Base-by-base conservation (phyloP, 2,797 vertebrate genomes). In the Graptemys geographica region DNA sequence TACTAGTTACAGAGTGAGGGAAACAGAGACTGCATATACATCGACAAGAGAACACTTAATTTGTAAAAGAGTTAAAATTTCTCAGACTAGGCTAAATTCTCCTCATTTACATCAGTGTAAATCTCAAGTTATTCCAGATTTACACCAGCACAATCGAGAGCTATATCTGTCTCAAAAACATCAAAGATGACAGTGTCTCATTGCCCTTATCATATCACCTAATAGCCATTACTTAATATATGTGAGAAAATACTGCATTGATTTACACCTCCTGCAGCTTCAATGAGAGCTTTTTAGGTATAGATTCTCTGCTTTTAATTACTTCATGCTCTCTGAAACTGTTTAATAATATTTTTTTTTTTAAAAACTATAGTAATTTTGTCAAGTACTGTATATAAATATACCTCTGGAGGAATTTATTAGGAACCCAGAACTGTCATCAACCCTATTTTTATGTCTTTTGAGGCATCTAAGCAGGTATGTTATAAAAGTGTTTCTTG, bases 401-500 rank as follows among this genome's bases (percentile, higher is more conserved):
- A 15, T 79, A 74, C 72, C 81, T 89, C 83, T 49, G 62, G 85
- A 84, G 56, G 44, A 56, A 69, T 90, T 76, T 95, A 52, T 79
- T 86, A 83, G 78, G 57, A 81, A 81, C 16, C 57, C 9, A 88
- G 28, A 62, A 76, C 72, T 93, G 83, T 59, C 83, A 80, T 89
- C 53, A 65, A 92, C 51, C 55, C 12, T 47, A 55, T 5, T n/a
- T 83, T 56, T 93, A 81, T 72, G n/a, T 56, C 74, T 92, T n/a
- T 80, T 87, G 83, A 91, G 80, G 78, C 92, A 85, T 83, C 93
- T 95, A 86, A 80, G 28, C n/a, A 95, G 84, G n/a, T 88, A 84
- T 57, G 37, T 95, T 92, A 84, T 87, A 96, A 44, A 44, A 89
- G 47, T 93, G 47, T 94, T 97, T 95, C 25, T 93, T 94, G 97